phyloP scores from a whole-genome alignment of 2,797 vertebrate genomes.

The Sarcophilus harrisii region DNA sequence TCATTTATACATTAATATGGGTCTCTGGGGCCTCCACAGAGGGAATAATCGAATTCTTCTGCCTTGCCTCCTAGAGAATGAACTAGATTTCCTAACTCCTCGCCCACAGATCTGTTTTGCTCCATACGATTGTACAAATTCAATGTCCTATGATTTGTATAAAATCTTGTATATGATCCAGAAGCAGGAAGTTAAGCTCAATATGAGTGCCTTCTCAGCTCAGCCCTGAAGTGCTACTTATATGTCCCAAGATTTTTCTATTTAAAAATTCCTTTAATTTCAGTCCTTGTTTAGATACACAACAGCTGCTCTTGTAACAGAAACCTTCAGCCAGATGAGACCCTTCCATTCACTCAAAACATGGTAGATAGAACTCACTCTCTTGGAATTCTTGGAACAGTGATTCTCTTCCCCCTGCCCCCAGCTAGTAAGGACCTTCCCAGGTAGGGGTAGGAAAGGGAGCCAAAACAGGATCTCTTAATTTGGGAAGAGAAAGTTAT shows the following conservation, averaged over 20 bases:
- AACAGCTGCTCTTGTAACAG: conserved; percentile 33
- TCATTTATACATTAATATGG: conserved; percentile 38
- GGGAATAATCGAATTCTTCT: conserved; percentile 37
- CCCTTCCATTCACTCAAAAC: background rate
- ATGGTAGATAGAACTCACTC: background rate
- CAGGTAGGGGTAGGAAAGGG: conserved; percentile 38
- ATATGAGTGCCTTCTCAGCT: conserved; percentile 78
- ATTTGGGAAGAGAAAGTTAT: background rate
- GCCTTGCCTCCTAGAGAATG: conserved; percentile 8
- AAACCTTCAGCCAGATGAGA: conserved; percentile 21
- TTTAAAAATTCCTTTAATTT: conserved; percentile 62
- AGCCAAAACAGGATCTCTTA: conserved; percentile 37
- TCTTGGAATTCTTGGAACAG: conserved; percentile 35
- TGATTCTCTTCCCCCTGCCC: conserved; percentile 4
- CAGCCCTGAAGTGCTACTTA: conserved; percentile 78
- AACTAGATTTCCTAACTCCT: conserved; percentile 10
- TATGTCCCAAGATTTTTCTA: conserved; percentile 49
- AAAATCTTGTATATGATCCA: conserved; percentile 46
- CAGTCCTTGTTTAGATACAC: conserved; percentile 53
- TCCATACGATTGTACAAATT: conserved; percentile 17
- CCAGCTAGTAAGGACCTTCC: conserved; percentile 40
- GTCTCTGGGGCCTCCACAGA: conserved; percentile 36
- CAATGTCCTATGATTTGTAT: background rate
- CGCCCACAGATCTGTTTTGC: conserved; percentile 21
- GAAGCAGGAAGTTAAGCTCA: conserved; percentile 56